These are phyloP conservation scores for Drosophila sucinea DNA, from an alignment of 1,140 invertebrate genomes.

Conservation along the genomic window DNA sequence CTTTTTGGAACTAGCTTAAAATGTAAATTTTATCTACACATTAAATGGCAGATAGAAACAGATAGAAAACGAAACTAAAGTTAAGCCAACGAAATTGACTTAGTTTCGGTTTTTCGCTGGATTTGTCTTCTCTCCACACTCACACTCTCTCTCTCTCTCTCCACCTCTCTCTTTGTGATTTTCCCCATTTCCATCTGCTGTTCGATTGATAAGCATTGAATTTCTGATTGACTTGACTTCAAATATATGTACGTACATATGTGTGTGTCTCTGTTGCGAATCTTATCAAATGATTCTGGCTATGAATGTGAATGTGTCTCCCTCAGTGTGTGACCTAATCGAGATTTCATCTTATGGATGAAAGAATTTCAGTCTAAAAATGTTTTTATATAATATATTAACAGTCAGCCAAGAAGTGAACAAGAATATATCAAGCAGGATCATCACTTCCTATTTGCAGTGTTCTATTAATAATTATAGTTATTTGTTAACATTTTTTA, in stretches of 20 bases:
- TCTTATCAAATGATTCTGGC: not conserved
- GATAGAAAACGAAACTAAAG: slow-evolving; percentile 39
- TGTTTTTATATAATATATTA: too few relatives aligned
- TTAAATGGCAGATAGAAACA: slow-evolving; percentile 52
- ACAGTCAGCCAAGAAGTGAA: too few relatives aligned
- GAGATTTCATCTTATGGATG: not conserved
- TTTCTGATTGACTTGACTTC: slow-evolving; percentile 25
- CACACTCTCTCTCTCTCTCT: too few relatives aligned
- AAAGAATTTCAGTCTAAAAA: too few relatives aligned
- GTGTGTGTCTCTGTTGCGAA: slow-evolving; percentile 34
- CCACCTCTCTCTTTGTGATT: too few relatives aligned
- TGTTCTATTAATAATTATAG: too few relatives aligned
- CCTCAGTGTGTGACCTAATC: not conserved
- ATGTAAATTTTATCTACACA: slow-evolving; percentile 67
- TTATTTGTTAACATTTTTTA: too few relatives aligned
- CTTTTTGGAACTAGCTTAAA: slow-evolving; percentile 50
- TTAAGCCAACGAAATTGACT: slow-evolving; percentile 65
- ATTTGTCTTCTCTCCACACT: not conserved
- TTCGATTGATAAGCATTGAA: slow-evolving; percentile 35
- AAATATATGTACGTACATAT: slow-evolving; percentile 31
- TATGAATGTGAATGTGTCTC: not conserved
- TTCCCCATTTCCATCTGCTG: not conserved
- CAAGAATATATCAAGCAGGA: too few relatives aligned
- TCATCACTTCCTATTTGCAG: too few relatives aligned
- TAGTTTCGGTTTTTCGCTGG: slow-evolving; percentile 28